Base-by-base conservation (phyloP, 1,140 invertebrate species). In the Plectrocnemia conspersa region DNA sequence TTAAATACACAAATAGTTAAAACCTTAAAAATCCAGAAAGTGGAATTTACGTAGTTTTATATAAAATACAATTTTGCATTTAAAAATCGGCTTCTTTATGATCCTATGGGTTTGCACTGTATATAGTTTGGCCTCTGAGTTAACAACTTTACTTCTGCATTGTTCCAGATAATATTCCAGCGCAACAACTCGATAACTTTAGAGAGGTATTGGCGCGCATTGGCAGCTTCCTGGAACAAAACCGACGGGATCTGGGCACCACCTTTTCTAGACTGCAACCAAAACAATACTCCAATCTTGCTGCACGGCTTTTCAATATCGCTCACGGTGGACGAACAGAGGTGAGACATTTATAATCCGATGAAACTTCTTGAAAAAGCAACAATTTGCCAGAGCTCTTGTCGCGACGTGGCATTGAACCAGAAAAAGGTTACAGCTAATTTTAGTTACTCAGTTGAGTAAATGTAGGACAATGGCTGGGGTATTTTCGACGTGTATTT, bases 161-260 rank as follows among this genome's bases (percentile, higher is more conserved):
- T 27, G 24, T 50, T 40, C 9, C 42, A 60, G 58, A 50, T 60
- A 23, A 54, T 60, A 19, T 60, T 60, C 35, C 58, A 60, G 49
- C 19, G 35, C 3, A 60, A 60, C 36, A 60, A 60, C 36, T 46
- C 58, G 10, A 13, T 11, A 33, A 21, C 35, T 13, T 29, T 60
- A 29, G 54, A 55, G 23, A 46, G 40, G 25, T 60, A 60, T 33
- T 60, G 58, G 58, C 35, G 42, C 5, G 50, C 58, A 7, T 46
- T 60, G 13, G 58, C 58, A 22, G 27, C 33, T 23, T 60, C 58
- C 16, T 60, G 58, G 58, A 60, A 60, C 29, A 42, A 35, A n/a
- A 42, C 48, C 5, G 54, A 56, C n/a, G 54, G 58, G 10, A 44
- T 23, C 23, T 60, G 58, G 58, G 42, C 45, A 13, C 7, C 24